phyloP scores from a whole-genome alignment of 2,888 invertebrate genomes.

The Argyresthia albistria region DNA sequence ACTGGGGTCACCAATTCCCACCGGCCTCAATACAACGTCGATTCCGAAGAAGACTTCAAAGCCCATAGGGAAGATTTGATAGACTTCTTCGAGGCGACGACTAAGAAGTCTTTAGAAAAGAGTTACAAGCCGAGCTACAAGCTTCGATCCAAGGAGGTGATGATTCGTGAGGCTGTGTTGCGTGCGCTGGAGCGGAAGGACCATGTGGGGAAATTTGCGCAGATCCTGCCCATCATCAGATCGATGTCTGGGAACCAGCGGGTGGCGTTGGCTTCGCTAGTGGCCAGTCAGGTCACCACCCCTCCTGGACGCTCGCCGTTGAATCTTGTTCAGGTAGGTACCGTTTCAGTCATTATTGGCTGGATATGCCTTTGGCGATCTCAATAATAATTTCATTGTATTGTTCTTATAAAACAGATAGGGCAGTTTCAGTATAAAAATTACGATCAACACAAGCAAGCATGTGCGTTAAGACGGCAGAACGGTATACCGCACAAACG shows the following conservation, averaged over 20 bases:
- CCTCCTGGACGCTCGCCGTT: slow-evolving; percentile 65
- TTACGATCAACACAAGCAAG: too few relatives aligned
- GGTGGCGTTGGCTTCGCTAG: slow-evolving; percentile 74
- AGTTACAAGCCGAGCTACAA: slow-evolving; percentile 36
- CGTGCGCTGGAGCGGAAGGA: slow-evolving; percentile 73
- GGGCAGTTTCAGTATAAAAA: too few relatives aligned
- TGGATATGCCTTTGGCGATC: too few relatives aligned
- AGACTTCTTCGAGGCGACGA: slow-evolving; percentile 28
- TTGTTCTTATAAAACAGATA: too few relatives aligned
- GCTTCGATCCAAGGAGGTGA: slow-evolving; percentile 49
- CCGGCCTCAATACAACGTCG: slow-evolving; percentile 56
- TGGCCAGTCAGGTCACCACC: slow-evolving; percentile 74
- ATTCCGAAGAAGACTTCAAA: slow-evolving; percentile 36
- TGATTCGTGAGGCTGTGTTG: slow-evolving; percentile 66
- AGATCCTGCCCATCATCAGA: slow-evolving; percentile 76
- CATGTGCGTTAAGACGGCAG: too few relatives aligned
- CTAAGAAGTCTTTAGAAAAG: slow-evolving; percentile 29
- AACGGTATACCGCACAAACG: too few relatives aligned
- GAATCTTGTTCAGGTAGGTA: slow-evolving; percentile 68
- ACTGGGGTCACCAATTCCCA: slow-evolving; percentile 57
- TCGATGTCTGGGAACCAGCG: slow-evolving; percentile 76
- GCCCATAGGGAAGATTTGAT: slow-evolving; percentile 20
- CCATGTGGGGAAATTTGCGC: slow-evolving; percentile 72
- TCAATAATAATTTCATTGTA: too few relatives aligned
- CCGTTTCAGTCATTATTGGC: not conserved